Evolutionary conservation across 2,888 invertebrate species (phyloP).

Genomic region (Podotricha telesiphe): DNA sequence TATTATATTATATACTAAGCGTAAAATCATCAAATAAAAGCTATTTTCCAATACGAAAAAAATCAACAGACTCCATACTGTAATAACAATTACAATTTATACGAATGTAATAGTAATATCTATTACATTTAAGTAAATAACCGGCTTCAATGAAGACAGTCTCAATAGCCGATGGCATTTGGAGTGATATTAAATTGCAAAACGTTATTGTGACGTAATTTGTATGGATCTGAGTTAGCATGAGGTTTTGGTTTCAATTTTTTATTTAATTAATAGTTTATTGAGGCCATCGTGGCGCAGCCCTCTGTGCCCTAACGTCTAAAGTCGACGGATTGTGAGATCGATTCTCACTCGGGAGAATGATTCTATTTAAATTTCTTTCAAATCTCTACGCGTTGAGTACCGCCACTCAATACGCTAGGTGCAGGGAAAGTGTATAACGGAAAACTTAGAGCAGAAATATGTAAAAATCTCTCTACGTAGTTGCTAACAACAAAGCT

Average conservation of each 20-base stretch:
- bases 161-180: constrained; percentile 34
- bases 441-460: too few relatives aligned
- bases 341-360: too few relatives aligned
- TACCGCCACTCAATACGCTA: too few relatives aligned
- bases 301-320: too few relatives aligned
- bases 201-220: background rate
- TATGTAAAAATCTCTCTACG: too few relatives aligned
- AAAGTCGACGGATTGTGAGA: too few relatives aligned
- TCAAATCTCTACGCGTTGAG: too few relatives aligned
- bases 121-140: constrained; percentile 46
- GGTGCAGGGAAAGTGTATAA: too few relatives aligned
- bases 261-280: too few relatives aligned
- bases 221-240: background rate
- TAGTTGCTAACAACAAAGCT: too few relatives aligned
- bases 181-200: constrained; percentile 39
- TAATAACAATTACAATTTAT: constrained; percentile 25
- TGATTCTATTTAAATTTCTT: too few relatives aligned
- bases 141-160: constrained; percentile 39
- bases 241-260: background rate
- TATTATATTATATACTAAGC: background rate
- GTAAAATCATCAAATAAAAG: background rate
- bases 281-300: too few relatives aligned
- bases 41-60: constrained; percentile 17
- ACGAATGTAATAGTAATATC: constrained; percentile 20
- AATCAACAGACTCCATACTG: background rate